phyloP scores from a whole-genome alignment of 2,797 vertebrate genomes.

The Molothrus aeneus region DNA sequence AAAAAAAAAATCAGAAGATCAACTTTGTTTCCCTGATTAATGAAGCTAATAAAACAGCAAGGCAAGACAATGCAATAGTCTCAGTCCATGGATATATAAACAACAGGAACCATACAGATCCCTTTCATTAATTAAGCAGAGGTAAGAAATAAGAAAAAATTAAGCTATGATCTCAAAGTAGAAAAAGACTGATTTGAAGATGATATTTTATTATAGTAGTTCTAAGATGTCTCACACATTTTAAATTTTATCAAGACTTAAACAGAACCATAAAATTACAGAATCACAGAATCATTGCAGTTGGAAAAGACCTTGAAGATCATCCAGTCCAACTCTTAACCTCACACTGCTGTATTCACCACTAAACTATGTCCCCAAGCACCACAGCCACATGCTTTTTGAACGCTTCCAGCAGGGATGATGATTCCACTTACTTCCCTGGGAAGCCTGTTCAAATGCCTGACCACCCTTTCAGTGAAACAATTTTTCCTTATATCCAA shows the following conservation, averaged over 20 bases:
- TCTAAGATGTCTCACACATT: background rate
- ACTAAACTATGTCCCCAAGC: background rate
- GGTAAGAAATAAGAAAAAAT: background rate
- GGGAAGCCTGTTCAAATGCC: background rate
- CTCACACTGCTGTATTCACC: background rate
- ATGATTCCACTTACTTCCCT: background rate
- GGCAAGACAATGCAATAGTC: background rate
- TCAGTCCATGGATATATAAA: background rate
- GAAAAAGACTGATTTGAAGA: background rate
- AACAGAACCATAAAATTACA: background rate
- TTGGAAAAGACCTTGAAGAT: background rate
- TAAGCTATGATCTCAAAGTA: background rate
- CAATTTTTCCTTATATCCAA: background rate
- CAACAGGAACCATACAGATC: background rate
- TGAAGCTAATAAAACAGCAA: background rate
- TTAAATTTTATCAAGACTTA: background rate
- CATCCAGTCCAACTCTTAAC: background rate
- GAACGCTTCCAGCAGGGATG: background rate
- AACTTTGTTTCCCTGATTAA: background rate
- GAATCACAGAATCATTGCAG: background rate
- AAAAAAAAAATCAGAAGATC: background rate
- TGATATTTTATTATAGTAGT: background rate
- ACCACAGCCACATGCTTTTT: background rate
- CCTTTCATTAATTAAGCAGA: background rate
- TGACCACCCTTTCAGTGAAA: background rate